phyloP scores from a whole-genome alignment of 1,140 invertebrate species.

The Drosophila ananassae region DNA sequence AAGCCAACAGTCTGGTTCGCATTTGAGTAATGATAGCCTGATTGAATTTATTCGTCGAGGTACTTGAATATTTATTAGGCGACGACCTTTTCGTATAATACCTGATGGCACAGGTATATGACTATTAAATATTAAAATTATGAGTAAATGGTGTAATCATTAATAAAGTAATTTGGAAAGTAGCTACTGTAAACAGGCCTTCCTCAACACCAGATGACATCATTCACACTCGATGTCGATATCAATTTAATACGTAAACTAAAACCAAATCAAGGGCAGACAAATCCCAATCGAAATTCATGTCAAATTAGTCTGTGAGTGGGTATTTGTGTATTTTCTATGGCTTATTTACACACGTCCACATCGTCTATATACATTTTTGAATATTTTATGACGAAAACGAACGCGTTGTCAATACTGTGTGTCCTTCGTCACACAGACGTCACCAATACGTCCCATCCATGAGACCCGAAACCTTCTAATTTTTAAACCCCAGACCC shows the following conservation, averaged over 20 bases:
- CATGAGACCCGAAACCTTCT: neutral
- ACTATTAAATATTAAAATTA: neutral
- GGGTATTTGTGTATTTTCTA: slow-evolving; percentile 11
- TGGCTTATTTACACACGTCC: slow-evolving; percentile 29
- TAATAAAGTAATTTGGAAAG: neutral
- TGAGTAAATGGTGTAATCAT: no score
- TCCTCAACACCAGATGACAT: neutral
- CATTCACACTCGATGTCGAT: neutral
- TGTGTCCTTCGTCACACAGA: slow-evolving; percentile 37
- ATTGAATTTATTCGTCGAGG: neutral
- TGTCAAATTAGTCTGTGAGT: slow-evolving; percentile 33
- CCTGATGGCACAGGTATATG: neutral
- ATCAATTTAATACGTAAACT: slow-evolving; percentile 3
- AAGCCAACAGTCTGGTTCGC: neutral
- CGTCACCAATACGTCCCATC: neutral
- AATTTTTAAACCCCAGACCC: slow-evolving; percentile 4
- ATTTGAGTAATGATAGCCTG: slow-evolving; percentile 5
- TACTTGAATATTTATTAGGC: slow-evolving; percentile 35
- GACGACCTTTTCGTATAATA: slow-evolving; percentile 30
- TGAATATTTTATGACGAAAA: slow-evolving; percentile 64
- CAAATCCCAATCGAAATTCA: slow-evolving; percentile 49
- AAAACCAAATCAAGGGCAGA: slow-evolving; percentile 48
- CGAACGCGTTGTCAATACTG: slow-evolving; percentile 38
- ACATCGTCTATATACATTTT: slow-evolving; percentile 53
- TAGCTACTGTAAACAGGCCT: neutral